Evolutionary conservation across 1,140 invertebrate species (phyloP), one percentile per base, ranked within the genome.

Genomic region (Semibalanus balanoides): DNA sequence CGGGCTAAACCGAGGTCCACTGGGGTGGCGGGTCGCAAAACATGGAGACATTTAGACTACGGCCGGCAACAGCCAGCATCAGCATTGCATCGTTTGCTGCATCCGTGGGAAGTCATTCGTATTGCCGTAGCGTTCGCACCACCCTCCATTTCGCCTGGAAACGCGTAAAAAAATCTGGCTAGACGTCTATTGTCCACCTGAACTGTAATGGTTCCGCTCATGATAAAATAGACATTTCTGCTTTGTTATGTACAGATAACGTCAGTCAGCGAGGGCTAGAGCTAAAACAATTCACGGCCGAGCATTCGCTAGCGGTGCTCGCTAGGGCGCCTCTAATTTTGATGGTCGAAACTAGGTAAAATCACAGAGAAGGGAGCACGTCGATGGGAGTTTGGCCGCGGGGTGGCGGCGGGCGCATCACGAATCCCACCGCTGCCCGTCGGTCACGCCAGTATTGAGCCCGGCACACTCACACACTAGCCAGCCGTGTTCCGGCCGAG

Each of bases 181-280:
- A 64, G 51, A 22, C 51, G 11, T 14, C 51, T 64, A 64, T 19
- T 64, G 51, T 25, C 11, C 11, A 64, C 51, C 51, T 64, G 51
- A 14, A 64, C 51, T 64, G 51, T 64, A 64, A 19, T 64, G 7
- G 51, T 64, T 64, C 51, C 51, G 51, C 51, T 64, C 51, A 25
- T 64, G 51, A 64, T 64, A 64, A 64, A 64, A 64, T 64, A 64
- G 51, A 64, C 51, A 64, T 64, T 64, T 64, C 51, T 64, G 51
- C 51, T 64, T 64, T 64, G 51, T 64, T 64, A 64, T 64, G 3
- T 64, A 64, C 51, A 64, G 51, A 64, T 64, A 64, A 64, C 51
- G 51, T 64, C 51, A 64, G 9, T 64, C 51, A 3, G 51, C 22
- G 22, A 64, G 51, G 51, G 51, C 51, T 64, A 64, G 9, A 64